Evolutionary conservation across 2,888 invertebrate species (phyloP).

Genomic region (Seladonia tumulorum): DNA sequence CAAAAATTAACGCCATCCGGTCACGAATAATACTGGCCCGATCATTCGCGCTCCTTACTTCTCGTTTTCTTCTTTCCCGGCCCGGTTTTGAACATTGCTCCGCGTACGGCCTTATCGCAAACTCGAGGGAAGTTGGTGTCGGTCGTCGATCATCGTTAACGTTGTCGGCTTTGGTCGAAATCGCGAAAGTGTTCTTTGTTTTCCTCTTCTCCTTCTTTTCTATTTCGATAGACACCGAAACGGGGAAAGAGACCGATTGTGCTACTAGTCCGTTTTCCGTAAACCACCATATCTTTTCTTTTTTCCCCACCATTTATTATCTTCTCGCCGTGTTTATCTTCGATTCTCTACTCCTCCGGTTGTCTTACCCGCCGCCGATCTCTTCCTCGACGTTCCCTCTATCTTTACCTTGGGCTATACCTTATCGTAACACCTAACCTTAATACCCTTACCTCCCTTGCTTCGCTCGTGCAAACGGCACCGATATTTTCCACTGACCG

Average conservation of each 20-base stretch:
- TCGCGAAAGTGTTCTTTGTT: slow-evolving; percentile 3
- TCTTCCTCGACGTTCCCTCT: slow-evolving; percentile 13
- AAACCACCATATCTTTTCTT: not conserved
- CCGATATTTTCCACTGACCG: slow-evolving; percentile 50
- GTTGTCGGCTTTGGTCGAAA: slow-evolving; percentile 6
- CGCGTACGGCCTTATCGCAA: slow-evolving; percentile 13
- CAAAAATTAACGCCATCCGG: slow-evolving; percentile 3
- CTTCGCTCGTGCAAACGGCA: not conserved
- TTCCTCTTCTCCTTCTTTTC: not conserved
- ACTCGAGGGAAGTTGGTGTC: slow-evolving; percentile 11
- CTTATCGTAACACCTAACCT: slow-evolving; percentile 1
- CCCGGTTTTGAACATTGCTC: not conserved
- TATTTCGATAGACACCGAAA: slow-evolving; percentile 1
- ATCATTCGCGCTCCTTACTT: slow-evolving; percentile 9
- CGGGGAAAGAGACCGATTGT: slow-evolving; percentile 1
- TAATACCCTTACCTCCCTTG: slow-evolving; percentile 5
- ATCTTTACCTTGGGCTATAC: slow-evolving; percentile 9
- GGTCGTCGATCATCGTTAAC: slow-evolving; percentile 23
- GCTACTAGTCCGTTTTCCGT: not conserved
- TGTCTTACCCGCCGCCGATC: not conserved
- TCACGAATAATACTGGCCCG: slow-evolving; percentile 15
- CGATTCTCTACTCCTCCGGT: slow-evolving; percentile 23
- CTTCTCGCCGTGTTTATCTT: slow-evolving; percentile 34
- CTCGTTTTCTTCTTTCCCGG: slow-evolving; percentile 2
- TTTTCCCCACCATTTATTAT: not conserved